Percentiles rank a stretch among this genome's conserved stretches.
Evolutionary conservation across 2,113 vertebrate genomes (phyloP).

Genomic region (Cyrtonyx montezumae): DNA sequence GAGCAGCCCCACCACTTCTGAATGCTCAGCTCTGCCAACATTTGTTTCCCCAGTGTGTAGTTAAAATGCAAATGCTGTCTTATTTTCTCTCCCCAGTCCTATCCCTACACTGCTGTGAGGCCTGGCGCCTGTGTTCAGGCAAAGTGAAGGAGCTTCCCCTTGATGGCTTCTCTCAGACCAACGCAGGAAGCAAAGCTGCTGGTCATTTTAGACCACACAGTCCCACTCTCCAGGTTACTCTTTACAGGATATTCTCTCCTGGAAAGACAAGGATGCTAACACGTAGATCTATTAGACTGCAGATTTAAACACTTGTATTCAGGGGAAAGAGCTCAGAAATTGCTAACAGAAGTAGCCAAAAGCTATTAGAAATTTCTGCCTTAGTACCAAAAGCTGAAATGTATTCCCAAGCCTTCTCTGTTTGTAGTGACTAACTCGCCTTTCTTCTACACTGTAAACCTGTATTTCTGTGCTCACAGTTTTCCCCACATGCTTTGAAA

Average conservation of each 20-base stretch:
- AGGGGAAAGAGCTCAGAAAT: neutral
- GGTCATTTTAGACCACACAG: neutral
- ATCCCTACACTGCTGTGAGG: neutral
- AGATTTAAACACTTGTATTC: neutral
- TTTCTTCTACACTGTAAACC: neutral
- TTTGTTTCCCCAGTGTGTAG: neutral
- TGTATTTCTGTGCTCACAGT: neutral
- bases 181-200: neutral
- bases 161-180: neutral
- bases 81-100: neutral
- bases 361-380: neutral
- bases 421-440: neutral
- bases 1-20: neutral
- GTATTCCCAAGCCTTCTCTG: neutral
- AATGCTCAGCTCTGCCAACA: neutral
- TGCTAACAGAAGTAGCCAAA: neutral
- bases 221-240: neutral
- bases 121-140: neutral
- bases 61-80: neutral
- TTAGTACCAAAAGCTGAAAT: neutral
- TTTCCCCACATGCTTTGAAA: neutral
- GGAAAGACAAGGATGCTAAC: neutral
- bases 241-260: neutral
- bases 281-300: neutral
- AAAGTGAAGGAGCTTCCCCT: constrained; percentile 15